These are phyloP conservation scores for Dolichomitus sp. DNA, from an alignment of 2,888 invertebrate genomes.

Conservation along the genomic window DNA sequence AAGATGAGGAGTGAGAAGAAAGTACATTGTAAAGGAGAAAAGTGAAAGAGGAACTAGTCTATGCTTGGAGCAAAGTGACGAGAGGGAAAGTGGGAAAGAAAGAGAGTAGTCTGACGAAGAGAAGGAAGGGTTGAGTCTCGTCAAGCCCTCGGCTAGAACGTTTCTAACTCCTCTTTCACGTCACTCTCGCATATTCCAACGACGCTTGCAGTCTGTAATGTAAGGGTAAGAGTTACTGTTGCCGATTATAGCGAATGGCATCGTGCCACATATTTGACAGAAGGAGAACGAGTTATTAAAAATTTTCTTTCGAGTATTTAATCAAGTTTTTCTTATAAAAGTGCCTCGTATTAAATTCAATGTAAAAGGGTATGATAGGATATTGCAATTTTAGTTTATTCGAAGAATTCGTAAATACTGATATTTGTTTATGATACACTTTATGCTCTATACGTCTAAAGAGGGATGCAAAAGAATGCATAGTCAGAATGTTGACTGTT, in stretches of 20 bases:
- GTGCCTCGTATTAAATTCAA: not conserved
- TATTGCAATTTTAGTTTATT: not conserved
- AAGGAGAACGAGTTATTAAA: not conserved
- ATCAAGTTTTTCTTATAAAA: not conserved
- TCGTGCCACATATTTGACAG: not conserved
- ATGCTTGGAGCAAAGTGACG: conserved; percentile 31
- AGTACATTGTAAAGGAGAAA: conserved; percentile 45
- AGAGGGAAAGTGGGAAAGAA: conserved; percentile 33
- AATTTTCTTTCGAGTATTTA: not conserved
- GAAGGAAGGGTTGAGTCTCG: conserved; percentile 57
- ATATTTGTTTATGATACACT: not conserved
- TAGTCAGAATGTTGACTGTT: not conserved
- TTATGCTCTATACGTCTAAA: no score
- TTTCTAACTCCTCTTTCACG: conserved; percentile 26
- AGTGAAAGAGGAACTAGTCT: conserved; percentile 32
- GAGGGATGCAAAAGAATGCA: conserved; percentile 5
- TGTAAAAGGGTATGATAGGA: not conserved
- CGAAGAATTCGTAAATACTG: no score
- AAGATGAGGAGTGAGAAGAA: conserved; percentile 11
- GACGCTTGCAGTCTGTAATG: not conserved
- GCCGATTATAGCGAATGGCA: not conserved
- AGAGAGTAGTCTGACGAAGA: conserved; percentile 28
- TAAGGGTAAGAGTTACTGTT: not conserved
- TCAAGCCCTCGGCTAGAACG: conserved; percentile 49
- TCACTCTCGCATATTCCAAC: not conserved